A percentile compares a stretch with the other conserved stretches of the same genome.
Evolutionary conservation across 2,113 vertebrate species (phyloP).

Genomic region (Halcyon senegalensis): DNA sequence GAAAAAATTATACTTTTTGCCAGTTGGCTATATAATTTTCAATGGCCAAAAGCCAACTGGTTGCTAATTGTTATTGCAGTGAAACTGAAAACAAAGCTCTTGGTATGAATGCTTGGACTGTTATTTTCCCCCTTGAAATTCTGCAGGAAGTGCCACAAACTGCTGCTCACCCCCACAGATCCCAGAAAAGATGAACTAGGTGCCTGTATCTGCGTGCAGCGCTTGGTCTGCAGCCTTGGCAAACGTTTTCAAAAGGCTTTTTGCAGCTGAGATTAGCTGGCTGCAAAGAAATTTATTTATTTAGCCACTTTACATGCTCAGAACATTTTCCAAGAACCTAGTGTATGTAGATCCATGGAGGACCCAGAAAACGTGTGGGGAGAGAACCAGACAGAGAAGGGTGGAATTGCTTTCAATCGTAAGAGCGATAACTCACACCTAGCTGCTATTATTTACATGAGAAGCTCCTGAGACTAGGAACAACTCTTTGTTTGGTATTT

Average conservation of each 20-base stretch:
- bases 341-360: neutral
- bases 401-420: neutral
- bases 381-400: neutral
- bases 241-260: neutral
- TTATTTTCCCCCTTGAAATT: constrained; percentile 4
- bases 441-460: neutral
- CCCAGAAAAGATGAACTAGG: neutral
- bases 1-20: constrained; percentile 61
- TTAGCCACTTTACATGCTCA: neutral
- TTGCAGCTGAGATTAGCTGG: neutral
- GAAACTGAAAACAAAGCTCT: constrained; percentile 60
- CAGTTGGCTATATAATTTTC: constrained; percentile 66
- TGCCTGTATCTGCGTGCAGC: neutral
- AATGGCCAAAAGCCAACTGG: constrained; percentile 57
- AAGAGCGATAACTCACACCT: neutral
- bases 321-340: neutral
- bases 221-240: neutral
- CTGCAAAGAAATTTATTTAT: neutral
- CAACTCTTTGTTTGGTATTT: neutral
- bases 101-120: constrained; percentile 50
- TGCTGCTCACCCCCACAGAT: neutral
- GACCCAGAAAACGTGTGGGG: neutral
- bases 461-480: neutral
- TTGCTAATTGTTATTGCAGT: constrained; percentile 61
- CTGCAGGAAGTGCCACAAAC: constrained; percentile 1